Percentiles rank a stretch among this genome's conserved stretches.
These are phyloP conservation scores for Hydroisotoma schaefferi DNA, from an alignment of 2,888 invertebrate species.

Conservation along the genomic window DNA sequence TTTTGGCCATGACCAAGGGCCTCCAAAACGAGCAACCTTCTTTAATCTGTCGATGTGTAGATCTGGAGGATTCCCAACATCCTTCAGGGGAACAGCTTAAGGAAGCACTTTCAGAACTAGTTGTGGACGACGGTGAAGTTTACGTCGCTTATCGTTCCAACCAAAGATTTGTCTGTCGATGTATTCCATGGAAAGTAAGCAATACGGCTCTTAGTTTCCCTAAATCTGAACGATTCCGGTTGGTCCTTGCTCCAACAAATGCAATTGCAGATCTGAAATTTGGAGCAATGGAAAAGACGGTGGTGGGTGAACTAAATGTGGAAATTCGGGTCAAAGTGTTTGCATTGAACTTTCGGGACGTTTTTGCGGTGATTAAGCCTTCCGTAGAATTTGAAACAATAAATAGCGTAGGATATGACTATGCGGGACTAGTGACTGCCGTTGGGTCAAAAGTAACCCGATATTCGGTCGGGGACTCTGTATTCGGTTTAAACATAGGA, in stretches of 20 bases:
- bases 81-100: neutral
- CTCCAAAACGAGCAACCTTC: constrained; percentile 22
- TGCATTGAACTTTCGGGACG: constrained; percentile 25
- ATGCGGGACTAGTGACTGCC: constrained; percentile 16
- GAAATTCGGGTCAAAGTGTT: constrained; percentile 26
- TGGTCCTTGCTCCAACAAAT: constrained; percentile 26
- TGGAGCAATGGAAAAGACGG: constrained; percentile 11
- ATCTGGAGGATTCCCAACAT: neutral
- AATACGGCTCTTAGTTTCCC: constrained; percentile 20
- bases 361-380: constrained; percentile 26
- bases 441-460: constrained; percentile 8
- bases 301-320: constrained; percentile 11
- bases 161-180: constrained; percentile 11
- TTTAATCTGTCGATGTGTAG: constrained; percentile 21
- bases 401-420: constrained; percentile 24
- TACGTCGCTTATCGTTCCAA: constrained; percentile 18
- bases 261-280: constrained; percentile 27
- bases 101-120: constrained; percentile 24
- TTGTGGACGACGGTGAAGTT: constrained; percentile 22
- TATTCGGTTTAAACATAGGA: no score
- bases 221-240: constrained; percentile 24
- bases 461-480: constrained; percentile 15
- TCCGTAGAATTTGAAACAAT: constrained; percentile 13
- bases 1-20: constrained; percentile 22
- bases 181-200: constrained; percentile 14